These are phyloP conservation scores for Phenganax stokvisi DNA, from an alignment of 92 coral and sea anemone genomes.

Conservation along the genomic window DNA sequence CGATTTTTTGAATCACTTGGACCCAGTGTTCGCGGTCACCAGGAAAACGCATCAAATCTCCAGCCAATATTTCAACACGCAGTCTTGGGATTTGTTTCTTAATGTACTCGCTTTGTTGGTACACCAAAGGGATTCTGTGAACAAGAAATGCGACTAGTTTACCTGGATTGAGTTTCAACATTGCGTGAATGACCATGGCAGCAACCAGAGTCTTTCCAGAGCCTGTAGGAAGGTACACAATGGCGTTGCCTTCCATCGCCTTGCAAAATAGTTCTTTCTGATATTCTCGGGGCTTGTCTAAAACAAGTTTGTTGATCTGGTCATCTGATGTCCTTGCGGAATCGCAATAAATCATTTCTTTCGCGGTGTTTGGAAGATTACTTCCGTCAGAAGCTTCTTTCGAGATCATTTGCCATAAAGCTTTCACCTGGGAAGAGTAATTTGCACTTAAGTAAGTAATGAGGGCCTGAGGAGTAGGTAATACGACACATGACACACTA, in stretches of 20 bases:
- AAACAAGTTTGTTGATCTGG: constrained; percentile 51
- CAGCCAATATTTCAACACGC: constrained; percentile 74
- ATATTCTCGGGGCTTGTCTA: constrained; percentile 71
- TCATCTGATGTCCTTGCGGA: constrained; percentile 35
- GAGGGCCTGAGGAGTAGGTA: too few species aligned
- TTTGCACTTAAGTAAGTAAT: too few species aligned
- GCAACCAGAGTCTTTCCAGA: constrained; percentile 91
- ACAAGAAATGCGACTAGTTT: constrained; percentile 82
- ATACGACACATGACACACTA: too few species aligned
- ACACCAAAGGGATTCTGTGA: constrained; percentile 78
- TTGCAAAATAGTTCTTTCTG: constrained; percentile 69
- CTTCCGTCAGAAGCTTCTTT: constrained; percentile 16
- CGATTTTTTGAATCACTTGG: constrained; percentile 52
- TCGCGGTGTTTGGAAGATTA: not conserved
- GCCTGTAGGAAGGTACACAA: constrained; percentile 92
- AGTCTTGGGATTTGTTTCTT: constrained; percentile 62
- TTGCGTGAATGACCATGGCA: constrained; percentile 83
- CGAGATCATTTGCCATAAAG: constrained; percentile 32
- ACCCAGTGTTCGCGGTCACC: constrained; percentile 60
- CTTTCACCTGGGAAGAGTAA: not conserved
- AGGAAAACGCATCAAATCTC: constrained; percentile 43
- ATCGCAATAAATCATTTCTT: constrained; percentile 65
- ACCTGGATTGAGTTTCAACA: constrained; percentile 74
- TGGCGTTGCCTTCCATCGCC: constrained; percentile 73
- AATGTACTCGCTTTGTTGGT: constrained; percentile 87